phyloP scores from a whole-genome alignment of 2,797 vertebrate genomes.

The Eulemur rubriventer region DNA sequence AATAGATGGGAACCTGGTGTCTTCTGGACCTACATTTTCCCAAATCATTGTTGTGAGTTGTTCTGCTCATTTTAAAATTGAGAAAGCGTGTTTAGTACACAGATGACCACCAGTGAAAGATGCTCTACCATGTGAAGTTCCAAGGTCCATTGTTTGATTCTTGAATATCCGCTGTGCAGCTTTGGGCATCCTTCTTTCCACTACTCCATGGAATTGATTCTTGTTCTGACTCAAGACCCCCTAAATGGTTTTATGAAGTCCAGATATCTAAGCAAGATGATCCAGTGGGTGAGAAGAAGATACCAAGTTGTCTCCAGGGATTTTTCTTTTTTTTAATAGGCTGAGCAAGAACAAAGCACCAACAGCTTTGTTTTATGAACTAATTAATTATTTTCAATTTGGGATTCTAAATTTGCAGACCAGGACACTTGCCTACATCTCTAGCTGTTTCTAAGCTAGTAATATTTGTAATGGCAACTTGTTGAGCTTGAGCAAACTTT shows the following conservation, averaged over 20 bases:
- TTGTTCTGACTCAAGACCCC: not conserved
- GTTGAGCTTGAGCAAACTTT: constrained; percentile 12
- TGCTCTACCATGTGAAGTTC: not conserved
- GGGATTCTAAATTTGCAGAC: not conserved
- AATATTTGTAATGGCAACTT: not conserved
- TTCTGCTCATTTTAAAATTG: not conserved
- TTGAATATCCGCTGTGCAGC: accelerated
- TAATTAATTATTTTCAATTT: constrained; percentile 34
- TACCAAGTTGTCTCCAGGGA: not conserved
- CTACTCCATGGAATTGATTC: not conserved
- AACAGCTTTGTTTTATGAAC: not conserved
- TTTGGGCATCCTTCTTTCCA: not conserved
- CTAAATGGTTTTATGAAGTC: not conserved
- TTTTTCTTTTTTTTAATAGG: not conserved
- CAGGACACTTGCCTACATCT: not conserved
- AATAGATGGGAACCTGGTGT: not conserved
- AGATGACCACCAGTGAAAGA: not conserved
- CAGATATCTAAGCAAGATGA: not conserved
- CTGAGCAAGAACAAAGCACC: constrained; percentile 26
- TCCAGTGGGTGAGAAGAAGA: not conserved
- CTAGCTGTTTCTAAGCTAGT: not conserved
- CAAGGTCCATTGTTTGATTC: not conserved
- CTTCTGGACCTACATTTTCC: not conserved
- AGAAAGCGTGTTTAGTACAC: not conserved
- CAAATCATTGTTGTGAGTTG: not conserved